A percentile compares a stretch with the other conserved stretches of the same genome.
Evolutionary conservation across 2,888 invertebrate genomes (phyloP).

Genomic region (Mylabris sibirica): DNA sequence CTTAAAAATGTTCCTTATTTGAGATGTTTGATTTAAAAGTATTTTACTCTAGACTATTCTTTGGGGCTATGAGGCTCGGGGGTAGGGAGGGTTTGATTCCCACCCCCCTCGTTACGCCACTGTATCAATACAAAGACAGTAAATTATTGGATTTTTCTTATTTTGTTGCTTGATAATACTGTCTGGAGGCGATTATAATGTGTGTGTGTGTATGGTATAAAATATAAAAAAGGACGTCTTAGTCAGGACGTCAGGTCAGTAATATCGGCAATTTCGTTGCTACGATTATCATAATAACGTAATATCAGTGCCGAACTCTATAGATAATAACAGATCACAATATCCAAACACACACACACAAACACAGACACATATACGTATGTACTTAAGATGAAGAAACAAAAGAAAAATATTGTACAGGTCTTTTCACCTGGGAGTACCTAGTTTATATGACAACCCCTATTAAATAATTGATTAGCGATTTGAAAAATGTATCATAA

Average conservation of each 20-base stretch:
- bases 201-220: neutral
- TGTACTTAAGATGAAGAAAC: neutral
- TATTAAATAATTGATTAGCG: too few relatives aligned
- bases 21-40: too few relatives aligned
- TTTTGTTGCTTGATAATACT: conserved; percentile 28
- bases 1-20: too few relatives aligned
- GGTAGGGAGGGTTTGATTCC: too few relatives aligned
- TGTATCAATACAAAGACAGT: neutral
- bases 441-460: too few relatives aligned
- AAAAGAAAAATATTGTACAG: neutral
- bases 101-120: too few relatives aligned
- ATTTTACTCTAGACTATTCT: too few relatives aligned
- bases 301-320: conserved; percentile 47
- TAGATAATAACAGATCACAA: conserved; percentile 41
- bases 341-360: neutral
- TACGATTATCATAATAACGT: conserved; percentile 54
- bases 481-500: too few relatives aligned
- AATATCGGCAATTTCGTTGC: conserved; percentile 50
- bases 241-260: conserved; percentile 44
- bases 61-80: too few relatives aligned
- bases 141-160: conserved; percentile 3
- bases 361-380: neutral
- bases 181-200: conserved; percentile 31
- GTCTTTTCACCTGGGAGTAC: too few relatives aligned
- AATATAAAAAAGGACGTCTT: neutral